Evolutionary conservation across 2,888 invertebrate genomes (phyloP), one percentile per base, ranked within the genome.

Genomic region (Coronaproctus castanopsis): DNA sequence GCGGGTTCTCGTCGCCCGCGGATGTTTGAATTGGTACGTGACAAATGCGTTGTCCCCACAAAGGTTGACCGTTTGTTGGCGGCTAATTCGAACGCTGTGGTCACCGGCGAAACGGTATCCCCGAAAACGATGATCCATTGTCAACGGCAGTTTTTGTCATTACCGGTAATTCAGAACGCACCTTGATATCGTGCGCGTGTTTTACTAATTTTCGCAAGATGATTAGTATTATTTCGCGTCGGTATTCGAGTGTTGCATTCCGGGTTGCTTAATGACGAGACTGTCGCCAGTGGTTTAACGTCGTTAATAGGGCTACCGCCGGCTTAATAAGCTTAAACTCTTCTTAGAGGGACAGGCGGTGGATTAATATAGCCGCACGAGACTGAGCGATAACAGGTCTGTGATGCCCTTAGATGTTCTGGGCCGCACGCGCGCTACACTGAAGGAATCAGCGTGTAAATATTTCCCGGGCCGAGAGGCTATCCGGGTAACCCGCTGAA

Each of bases 331-430:
- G 61, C 57, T 61, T 57, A 55, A 58, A 58, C 57, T 80, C 75
- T 77, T 77, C 76, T 78, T 77, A 78, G 77, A 77, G 78, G 78
- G 76, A 79, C 76, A 74, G 73, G 75, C 73, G 75, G 76, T 76
- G 73, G 74, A 72, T 53, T 22, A 60, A 50, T 20, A 24, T 72
- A 78, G 75, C 75, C 76, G 64, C 61, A 62, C 65, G 62, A 65
- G 74, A 76, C 70, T 71, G 77, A 76, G 77, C 77, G 77, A 78
- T 77, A 77, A 77, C 77, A 78, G 77, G 76, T 79, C 78, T 78
- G 78, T 78, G 78, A 78, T 78, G 78, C 78, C 77, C 77, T 77
- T 71, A 75, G 65, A 65, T 65, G 65, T 64, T 62, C 65, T 65
- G 65, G 71, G 76, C 77, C 73, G 77, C 77, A 78, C 77, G 76